phyloP scores from a whole-genome alignment of 1,140 invertebrate species.

The Megalonaias nervosa region DNA sequence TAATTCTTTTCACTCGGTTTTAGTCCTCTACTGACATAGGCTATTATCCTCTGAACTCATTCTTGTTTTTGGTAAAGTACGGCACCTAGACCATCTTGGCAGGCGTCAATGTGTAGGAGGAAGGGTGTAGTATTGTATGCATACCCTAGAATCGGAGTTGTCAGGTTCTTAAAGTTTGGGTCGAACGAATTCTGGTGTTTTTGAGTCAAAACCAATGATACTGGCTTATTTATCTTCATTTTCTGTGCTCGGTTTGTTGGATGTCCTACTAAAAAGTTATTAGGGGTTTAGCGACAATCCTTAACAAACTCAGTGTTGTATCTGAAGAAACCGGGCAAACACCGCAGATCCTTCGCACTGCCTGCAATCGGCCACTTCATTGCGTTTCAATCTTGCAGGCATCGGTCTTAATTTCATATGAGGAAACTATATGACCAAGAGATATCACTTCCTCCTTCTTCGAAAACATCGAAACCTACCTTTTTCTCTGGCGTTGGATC shows the following conservation, averaged over 20 bases:
- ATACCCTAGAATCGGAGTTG: slow-evolving; percentile 19
- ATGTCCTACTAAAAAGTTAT: slow-evolving; percentile 53
- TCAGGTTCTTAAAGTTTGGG: slow-evolving; percentile 3
- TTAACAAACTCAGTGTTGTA: slow-evolving; percentile 69
- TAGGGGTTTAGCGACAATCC: slow-evolving; percentile 56
- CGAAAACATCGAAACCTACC: too few species aligned
- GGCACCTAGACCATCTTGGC: slow-evolving; percentile 14
- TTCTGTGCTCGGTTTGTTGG: slow-evolving; percentile 15
- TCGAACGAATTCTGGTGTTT: slow-evolving; percentile 17
- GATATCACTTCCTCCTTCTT: slow-evolving; percentile 18
- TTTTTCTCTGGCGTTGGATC: too few species aligned
- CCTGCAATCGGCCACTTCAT: slow-evolving; percentile 45
- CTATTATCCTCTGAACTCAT: slow-evolving; percentile 36
- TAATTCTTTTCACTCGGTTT: slow-evolving; percentile 33
- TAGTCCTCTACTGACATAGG: slow-evolving; percentile 30
- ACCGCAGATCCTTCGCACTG: slow-evolving; percentile 63
- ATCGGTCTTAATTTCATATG: slow-evolving; percentile 58
- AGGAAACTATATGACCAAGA: slow-evolving; percentile 44
- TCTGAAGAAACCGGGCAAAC: slow-evolving; percentile 72
- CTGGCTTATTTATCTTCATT: not conserved
- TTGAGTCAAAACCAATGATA: slow-evolving; percentile 4
- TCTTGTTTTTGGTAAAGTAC: slow-evolving; percentile 31
- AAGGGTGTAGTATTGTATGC: slow-evolving; percentile 4
- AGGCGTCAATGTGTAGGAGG: slow-evolving; percentile 30
- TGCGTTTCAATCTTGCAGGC: slow-evolving; percentile 69